Evolutionary conservation across 2,888 invertebrate genomes (phyloP).

Genomic region (Xestia ashworthii): DNA sequence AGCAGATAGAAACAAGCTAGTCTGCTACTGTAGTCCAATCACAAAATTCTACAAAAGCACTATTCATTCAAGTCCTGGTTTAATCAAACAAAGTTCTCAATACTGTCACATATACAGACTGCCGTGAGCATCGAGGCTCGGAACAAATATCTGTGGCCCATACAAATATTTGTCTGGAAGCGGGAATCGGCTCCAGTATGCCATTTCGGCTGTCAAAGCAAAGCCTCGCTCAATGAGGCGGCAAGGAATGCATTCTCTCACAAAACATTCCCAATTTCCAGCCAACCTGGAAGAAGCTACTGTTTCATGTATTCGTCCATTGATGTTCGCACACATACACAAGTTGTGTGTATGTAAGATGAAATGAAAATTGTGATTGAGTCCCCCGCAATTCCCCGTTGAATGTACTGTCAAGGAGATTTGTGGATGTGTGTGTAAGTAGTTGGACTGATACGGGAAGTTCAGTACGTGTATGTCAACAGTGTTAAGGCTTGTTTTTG

Average conservation of each 20-base stretch:
- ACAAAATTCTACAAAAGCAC: neutral
- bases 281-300: slow-evolving; percentile 1
- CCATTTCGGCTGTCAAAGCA: slow-evolving; percentile 39
- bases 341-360: neutral
- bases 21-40: no score
- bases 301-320: neutral
- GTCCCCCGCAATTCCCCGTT: neutral
- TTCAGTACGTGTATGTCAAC: neutral
- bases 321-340: neutral
- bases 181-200: slow-evolving; percentile 29
- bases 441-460: neutral
- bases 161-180: slow-evolving; percentile 42
- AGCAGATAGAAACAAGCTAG: no score
- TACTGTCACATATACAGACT: neutral
- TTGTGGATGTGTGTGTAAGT: neutral
- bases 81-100: neutral
- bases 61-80: neutral
- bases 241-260: slow-evolving; percentile 45
- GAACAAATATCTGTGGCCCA: slow-evolving; percentile 47
- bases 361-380: neutral
- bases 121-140: neutral
- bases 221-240: slow-evolving; percentile 37
- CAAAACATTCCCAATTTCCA: slow-evolving; percentile 34
- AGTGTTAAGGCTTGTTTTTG: neutral
- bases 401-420: neutral